These are phyloP conservation scores for Scyliorhinus canicula DNA, from an alignment of 2,797 vertebrate species.

Conservation along the genomic window DNA sequence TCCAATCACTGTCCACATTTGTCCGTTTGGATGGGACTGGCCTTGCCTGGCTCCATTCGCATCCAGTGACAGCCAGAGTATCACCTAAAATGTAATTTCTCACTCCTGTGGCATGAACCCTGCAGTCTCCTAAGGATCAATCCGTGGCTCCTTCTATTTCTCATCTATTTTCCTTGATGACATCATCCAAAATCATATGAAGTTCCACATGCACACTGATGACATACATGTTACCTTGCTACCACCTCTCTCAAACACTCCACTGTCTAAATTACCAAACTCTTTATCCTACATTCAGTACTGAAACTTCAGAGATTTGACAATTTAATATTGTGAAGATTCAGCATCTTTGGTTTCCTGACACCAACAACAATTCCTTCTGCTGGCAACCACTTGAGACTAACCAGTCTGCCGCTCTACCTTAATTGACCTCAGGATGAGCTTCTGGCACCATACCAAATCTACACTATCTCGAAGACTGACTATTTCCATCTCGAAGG, in stretches of 20 bases:
- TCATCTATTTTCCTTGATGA: neutral
- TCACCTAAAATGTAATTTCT: neutral
- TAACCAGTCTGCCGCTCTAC: neutral
- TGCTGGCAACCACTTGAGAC: neutral
- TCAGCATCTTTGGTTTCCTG: neutral
- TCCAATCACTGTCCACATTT: neutral
- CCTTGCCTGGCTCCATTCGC: neutral
- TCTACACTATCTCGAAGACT: neutral
- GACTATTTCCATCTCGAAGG: neutral
- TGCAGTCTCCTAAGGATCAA: neutral
- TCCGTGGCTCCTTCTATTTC: neutral
- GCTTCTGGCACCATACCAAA: neutral
- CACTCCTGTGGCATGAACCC: neutral
- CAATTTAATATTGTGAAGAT: neutral
- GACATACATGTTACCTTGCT: neutral
- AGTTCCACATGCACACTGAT: no score
- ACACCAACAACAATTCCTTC: neutral
- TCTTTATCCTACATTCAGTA: neutral
- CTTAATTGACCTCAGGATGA: neutral
- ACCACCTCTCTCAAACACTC: neutral
- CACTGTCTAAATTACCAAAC: neutral
- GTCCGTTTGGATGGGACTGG: neutral
- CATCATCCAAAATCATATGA: neutral
- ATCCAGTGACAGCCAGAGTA: neutral
- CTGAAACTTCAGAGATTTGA: neutral